Evolutionary conservation across 2,888 invertebrate genomes (phyloP).

Genomic region (Blastobasis lacticolella): DNA sequence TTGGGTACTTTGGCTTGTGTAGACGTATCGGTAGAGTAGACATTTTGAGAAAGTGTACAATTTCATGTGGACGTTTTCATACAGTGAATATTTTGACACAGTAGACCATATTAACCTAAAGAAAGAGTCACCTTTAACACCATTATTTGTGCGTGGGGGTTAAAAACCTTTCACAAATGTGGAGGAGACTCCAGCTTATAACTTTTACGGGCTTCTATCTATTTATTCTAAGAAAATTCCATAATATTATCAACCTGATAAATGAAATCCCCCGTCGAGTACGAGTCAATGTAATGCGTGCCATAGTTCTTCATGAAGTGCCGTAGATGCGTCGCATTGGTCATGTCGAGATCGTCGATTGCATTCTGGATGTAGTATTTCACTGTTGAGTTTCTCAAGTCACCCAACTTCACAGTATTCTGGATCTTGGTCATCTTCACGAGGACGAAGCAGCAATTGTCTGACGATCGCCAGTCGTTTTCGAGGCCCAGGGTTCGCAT

Average conservation of each 20-base stretch:
- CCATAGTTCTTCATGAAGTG: constrained; percentile 88
- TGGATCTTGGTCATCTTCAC: constrained; percentile 80
- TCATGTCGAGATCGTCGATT: constrained; percentile 76
- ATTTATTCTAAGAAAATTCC: no score
- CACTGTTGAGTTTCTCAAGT: constrained; percentile 62
- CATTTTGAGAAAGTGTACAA: no score
- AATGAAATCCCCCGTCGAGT: constrained; percentile 88
- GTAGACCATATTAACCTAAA: no score
- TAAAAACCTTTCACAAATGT: no score
- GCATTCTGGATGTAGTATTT: constrained; percentile 79
- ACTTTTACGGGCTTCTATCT: no score
- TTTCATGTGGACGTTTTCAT: no score
- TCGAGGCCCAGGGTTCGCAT: constrained; percentile 88
- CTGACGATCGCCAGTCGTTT: constrained; percentile 68
- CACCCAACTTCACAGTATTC: constrained; percentile 77
- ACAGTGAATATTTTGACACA: no score
- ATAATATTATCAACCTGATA: constrained; percentile 79
- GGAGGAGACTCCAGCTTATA: no score
- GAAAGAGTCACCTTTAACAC: no score
- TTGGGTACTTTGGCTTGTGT: no score
- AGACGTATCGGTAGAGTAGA: no score
- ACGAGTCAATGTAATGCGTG: constrained; percentile 90
- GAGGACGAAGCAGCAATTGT: constrained; percentile 83
- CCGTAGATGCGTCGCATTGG: constrained; percentile 81
- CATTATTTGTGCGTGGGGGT: no score